Evolutionary conservation across 2,888 invertebrate genomes (phyloP), one percentile per base, ranked within the genome.

Genomic region (Metallyticus violacea): DNA sequence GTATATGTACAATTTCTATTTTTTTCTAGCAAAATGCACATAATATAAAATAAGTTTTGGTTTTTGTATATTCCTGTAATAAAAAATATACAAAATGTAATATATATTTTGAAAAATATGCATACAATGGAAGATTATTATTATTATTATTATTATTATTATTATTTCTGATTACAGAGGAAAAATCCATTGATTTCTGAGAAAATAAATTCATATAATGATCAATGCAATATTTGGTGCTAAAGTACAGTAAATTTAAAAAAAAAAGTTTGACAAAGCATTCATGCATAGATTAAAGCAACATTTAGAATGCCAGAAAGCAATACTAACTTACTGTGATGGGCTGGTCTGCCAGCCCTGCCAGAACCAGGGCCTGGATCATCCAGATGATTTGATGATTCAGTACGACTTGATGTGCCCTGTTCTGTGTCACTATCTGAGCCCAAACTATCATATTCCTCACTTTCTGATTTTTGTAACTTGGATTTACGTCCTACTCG

Each of bases 261-360:
- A 22, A 15, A 62, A 15, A 22, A 9, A 15, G 1, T 62, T 1
- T 62, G 40, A 22, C 22, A 4, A 2, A 62, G 40, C 3, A 22
- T 15, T 62, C 40, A 62, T 62, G 40, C 40, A 62, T 62, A 62
- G 40, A 62, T 62, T 62, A 62, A 15, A 62, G 40, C 40, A 15
- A 62, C 40, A 62, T 62, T 28, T 2, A 25, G 83, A 83, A 83
- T 83, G 83, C 27, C 62, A 78, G 90, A 91, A 91, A 91, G 90
- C 91, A 93, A 93, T 93, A 93, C 93, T 93, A 93, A 93, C 93
- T 93, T 93, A 93, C 93, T 93, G 92, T 93, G 93, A 92, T 93
- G 93, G 91, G 91, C 91, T 77, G 88, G 87, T 84, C 85, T 79
- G 85, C 81, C 85, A 85, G 85, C 85, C 80, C 87, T 77, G 77